Conservation (phyloP, 2,888 invertebrate species). For the Busseola fusca region DNA sequence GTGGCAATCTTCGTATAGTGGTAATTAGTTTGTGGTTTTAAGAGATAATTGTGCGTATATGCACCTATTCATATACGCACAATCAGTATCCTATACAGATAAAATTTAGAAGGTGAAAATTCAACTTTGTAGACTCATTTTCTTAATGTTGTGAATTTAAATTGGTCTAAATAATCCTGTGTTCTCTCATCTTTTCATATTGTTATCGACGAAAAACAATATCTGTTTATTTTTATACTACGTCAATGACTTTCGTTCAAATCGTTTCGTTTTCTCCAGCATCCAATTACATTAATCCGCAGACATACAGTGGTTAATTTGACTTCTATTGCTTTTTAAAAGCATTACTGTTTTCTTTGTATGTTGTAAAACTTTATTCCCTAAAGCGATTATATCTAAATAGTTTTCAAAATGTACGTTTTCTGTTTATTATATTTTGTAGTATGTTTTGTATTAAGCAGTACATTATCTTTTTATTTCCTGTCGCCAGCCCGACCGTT, state of each 20-base stretch:
- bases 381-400: constrained; percentile 52
- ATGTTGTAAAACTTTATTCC: constrained; percentile 47
- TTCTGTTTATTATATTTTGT: constrained; percentile 46
- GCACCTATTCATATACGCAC: not conserved
- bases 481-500: constrained; percentile 66
- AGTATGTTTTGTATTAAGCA: constrained; percentile 55
- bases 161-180: not conserved
- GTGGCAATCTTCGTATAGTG: constrained; percentile 7
- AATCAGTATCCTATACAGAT: too few relatives aligned
- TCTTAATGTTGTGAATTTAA: not conserved
- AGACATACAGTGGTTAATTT: constrained; percentile 37
- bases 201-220: not conserved
- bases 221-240: constrained; percentile 2
- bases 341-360: constrained; percentile 34
- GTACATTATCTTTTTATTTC: constrained; percentile 66
- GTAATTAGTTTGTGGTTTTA: constrained; percentile 13
- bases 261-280: constrained; percentile 1
- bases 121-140: not conserved
- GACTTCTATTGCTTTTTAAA: constrained; percentile 56
- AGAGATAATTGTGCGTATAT: not conserved
- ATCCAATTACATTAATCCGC: constrained; percentile 38
- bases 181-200: not conserved
- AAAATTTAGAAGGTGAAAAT: not conserved
- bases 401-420: constrained; percentile 45
- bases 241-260: not conserved